Evolutionary conservation across 1,140 invertebrate species (phyloP), one percentile per base, ranked within the genome.

Genomic region (Drosophila arawakana): DNA sequence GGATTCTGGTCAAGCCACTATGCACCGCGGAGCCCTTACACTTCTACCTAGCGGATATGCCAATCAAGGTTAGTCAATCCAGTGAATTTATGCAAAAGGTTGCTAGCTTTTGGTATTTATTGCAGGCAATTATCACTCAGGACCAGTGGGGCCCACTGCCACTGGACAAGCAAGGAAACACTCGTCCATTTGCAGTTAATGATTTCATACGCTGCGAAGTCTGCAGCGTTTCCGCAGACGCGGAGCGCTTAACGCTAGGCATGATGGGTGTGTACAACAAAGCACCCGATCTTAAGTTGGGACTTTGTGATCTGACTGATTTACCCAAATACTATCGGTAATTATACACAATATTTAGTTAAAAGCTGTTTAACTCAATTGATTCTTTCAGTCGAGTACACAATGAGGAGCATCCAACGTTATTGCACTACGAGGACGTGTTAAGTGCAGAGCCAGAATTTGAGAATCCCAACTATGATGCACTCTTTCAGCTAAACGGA

Each of bases 251-350:
- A 91, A 95, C 96, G 73, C 95, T 96, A 91, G 97, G 97, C 85
- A 97, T 98, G 95, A 96, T 97, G 92, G 95, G 96, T 70, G 93
- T 94, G 73, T 94, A 95, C 81, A 95, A 95, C 86, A 95, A 95
- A 73, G 93, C 94, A 54, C 94, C 94, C 71, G 95, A 95, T 90
- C 94, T 96, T 63, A 93, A 95, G 75, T 94, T 98, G 83, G 97
- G 97, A 78, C 94, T 98, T 59, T 96, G 98, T 89, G 95, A 95
- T 94, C 94, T 95, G 37, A 96, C 97, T 68, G 97, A 98, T 92
- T 95, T 98, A 80, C 97, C 97, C 15, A 94, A 96, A 61, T 94
- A 96, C 80, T 98, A 97, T 94, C 97, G 96, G 97, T 98, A 96
- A 34, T 13, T 35, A 15, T 3, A 25, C 30, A 4, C 8, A 9